Base-by-base conservation (phyloP, 2,797 vertebrate genomes). In the Ctenopoma kingsleyae region DNA sequence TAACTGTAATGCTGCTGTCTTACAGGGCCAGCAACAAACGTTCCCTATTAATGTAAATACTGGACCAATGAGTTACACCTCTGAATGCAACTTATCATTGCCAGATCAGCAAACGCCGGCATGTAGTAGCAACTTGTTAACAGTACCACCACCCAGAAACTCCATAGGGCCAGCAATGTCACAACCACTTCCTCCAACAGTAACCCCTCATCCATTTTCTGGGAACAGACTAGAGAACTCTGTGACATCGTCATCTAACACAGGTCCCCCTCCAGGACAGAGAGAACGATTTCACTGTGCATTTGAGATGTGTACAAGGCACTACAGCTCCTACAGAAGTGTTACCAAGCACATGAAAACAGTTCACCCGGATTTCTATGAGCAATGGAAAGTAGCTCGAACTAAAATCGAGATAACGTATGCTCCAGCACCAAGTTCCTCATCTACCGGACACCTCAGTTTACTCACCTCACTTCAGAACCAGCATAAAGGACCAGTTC, bases 261-360 rank as follows among this genome's bases (percentile, higher is more conserved):
- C 71, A 15, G 67, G 12, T 1, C 78, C 72, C 19, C 54, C 76
- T 27, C 46, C 58, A n/a, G 81, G 70, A 35, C 88, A 85, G 23
- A 91, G 82, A 44, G 87, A 97, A 75, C 95, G 96, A 67, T 97
- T 95, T 71, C 95, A 92, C 76, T 99, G 98, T 80, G 95, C 96
- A 9, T 95, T 96, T 51, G 96, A 96, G 54, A 94, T 93, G 0
- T 99, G 98, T 71, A 93, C 94, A 61, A 93, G 96, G 80, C 94
- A 95, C 0, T 99, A 99, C 76, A 97, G 97, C 87, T 97, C 96
- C 0, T 94, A 94, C 17, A 95, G 96, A 78, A 99, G 96, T 86
- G 97, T 98, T 71, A 94, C 95, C 54, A 99, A 99, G 84, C 98
- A 99, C 78, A 98, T 99, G 96, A 99, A 96, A 89, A 92, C 96